Base-by-base conservation (phyloP, 1,140 invertebrate genomes). In the Telenomus remus region DNA sequence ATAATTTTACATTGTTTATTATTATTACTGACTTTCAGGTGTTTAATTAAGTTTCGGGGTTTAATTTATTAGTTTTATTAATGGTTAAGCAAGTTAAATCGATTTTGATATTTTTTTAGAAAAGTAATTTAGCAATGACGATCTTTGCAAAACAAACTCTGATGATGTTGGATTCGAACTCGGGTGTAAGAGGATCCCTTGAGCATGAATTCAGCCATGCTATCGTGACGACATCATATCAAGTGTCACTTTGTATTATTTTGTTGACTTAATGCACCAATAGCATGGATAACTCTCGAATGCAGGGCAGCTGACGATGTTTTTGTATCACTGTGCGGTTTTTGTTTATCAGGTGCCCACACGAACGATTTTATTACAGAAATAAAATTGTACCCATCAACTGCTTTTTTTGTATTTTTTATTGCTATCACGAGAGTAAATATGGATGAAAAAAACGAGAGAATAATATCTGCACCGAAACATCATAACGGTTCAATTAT, bases 161-260 rank as follows among this genome's bases (percentile, higher is more conserved):
- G 44, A 49, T 65, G 56, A 43, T 27, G 46, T 19, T 27, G 15
- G 63, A 65, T 65, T 65, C 56, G 44, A 65, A 65, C 63, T 65
- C 46, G 51, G 61, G 27, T 64, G 61, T 64, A 55, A 64, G 61
- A 64, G 54, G 51, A 65, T 65, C 53, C 51, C 15, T 50, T 56
- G 15, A 56, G 53, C 46, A 65, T 56, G 44, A 56, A 43, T 65
- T 56, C 19, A 65, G 46, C 53, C 53, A 50, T 65, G 53, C 48
- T 65, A 65, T 65, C 44, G 43, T 13, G 50, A 49, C 50, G 51
- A 55, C 44, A 42, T 42, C 61, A 37, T 65, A 65, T 65, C 61
- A 65, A 49, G 19, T 65, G 61, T 49, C 61, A 54, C 39, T 55
- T 65, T 48, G 34, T 65, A 65, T 65, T 65, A 65, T 65, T 63